Evolutionary conservation across 1,140 invertebrate genomes (phyloP), one percentile per base, ranked within the genome.

Genomic region (Trissolcus basalis): DNA sequence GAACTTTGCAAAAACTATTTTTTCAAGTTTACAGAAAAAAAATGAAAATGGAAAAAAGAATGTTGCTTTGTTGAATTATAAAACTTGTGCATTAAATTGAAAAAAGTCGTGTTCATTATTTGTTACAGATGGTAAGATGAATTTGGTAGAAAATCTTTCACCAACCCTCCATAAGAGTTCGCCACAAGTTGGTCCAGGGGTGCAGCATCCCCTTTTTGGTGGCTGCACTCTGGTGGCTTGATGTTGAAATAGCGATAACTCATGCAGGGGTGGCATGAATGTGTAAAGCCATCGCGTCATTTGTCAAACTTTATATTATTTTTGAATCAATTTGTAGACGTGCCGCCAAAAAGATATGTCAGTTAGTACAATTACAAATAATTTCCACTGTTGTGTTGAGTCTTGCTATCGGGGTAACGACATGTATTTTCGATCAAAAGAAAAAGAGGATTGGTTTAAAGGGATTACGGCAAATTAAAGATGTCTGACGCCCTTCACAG

Each of bases 181-280:
- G 82, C 85, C 82, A 87, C 82, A 14, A 64, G 71, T 78, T 82
- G 83, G 83, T 86, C 81, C 82, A 39, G 19, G 19, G 85, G 71
- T 41, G 16, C 81, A 86, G 81, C 85, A 83, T 85, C 81, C 68
- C 35, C 5, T 12, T 9, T 2, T 7, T 13, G 7, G 27, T 16
- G 45, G 32, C 19, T 68, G 80, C 84, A 61, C 79, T 76, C 85
- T 85, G 10, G 60, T 27, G 79, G 60, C 4, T 32, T 2, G 11
- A 1, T 0, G 0, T 7, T 4, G 50, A 84, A 86, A 13, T 67
- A 65, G 45, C 58, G 53, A 74, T 2, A 11, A 11, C 3, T 13
- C 3, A 49, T 49, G 56, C 16, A 58, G 75, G 81, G 84, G 81
- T 77, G 80, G 77, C 35, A 43, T 43, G 60, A 58, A 54, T 74